Evolutionary conservation across 2,888 invertebrate genomes (phyloP), one percentile per base, ranked within the genome.

Genomic region (Watsonalla cultraria): DNA sequence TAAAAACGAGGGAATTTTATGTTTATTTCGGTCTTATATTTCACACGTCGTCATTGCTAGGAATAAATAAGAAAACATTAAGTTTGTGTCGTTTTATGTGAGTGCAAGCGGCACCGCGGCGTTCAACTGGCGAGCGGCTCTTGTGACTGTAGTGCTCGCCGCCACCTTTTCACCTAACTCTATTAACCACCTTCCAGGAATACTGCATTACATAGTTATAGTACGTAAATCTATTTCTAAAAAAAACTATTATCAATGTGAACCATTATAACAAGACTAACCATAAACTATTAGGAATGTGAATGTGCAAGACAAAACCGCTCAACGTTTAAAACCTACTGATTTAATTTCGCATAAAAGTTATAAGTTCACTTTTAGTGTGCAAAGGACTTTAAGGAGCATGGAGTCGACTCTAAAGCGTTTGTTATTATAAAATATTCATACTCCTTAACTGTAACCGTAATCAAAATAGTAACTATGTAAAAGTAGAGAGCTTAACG

Each of bases 1-100:
- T 84, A 84, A 85, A 85, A 81, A 80, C 67, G 66, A 61, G 62
- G 67, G 72, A 61, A 71, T 79, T 82, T 83, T 81, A 84, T 79
- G 78, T 81, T 82, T 77, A 79, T 80, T 79, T 68, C 72, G 62
- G 69, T 71, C 74, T 77, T 80, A 79, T 80, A 79, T 82, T 84
- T 84, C 82, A 80, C 80, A 82, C 77, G 81, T 78, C 76, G 73
- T 73, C 73, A 70, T 74, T 72, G 73, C 64, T 74, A 63, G 72
- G 73, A 80, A 82, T 84, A 82, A 24, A 24, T 78, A 80, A 76
- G 79, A 75, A 78, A 74, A 72, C 72, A 75, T 80, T 77, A 82
- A 80, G 65, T 78, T 75, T 72, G 76, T 62, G 54, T 66, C 70
- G 68, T 77, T 81, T 78, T 78, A 80, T 76, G 74, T 66, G 57